Base-by-base conservation (phyloP, 2,797 vertebrate species). In the Orestias chungarensis region DNA sequence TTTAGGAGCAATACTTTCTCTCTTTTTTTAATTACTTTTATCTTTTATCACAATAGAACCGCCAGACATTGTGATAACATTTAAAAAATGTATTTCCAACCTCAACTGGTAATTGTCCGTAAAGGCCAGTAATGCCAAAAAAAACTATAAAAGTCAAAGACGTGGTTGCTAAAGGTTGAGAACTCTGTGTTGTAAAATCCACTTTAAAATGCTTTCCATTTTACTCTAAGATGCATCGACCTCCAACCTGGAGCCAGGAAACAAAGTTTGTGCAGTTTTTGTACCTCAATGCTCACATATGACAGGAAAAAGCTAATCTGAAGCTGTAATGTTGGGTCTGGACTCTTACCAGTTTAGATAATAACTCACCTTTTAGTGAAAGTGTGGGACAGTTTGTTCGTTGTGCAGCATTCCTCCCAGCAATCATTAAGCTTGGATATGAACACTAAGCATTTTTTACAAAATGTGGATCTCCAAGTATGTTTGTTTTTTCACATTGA, bases 401-500 rank as follows among this genome's bases (percentile, higher is more conserved):
- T 46, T 54, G 33, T 10, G 9, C n/a, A 57, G 10, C 44, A 11
- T 25, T 73, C 12, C 31, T 57, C 52, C 64, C 23, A 80, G 17
- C 47, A 42, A 38, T 59, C 23, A 64, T 18, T 64, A 20, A 35
- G 70, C 18, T 7, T 44, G 33, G 35, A 57, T 35, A 20, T 31
- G 40, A 66, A 25, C 38, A 42, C 46, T 71, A 46, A 3, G 7
- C 40, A 33, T 17, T 3, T 29, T 43, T 54, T 23, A 72, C 2
- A 78, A 25, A 31, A 25, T 15, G 46, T 29, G 35, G 59, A 43
- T 68, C 66, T 70, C 6, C 20, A 12, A 33, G 57, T 38, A 23
- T n/a, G n/a, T n/a, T n/a, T n/a, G n/a, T 80, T 67, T 74, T 76
- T 78, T 12, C 49, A 33, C 52, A 12, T 68, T 67, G 69, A 72